A percentile compares a stretch with the other conserved stretches of the same genome.
Evolutionary conservation across 2,888 invertebrate genomes (phyloP).

Genomic region (Omphaloscelis lunosa): DNA sequence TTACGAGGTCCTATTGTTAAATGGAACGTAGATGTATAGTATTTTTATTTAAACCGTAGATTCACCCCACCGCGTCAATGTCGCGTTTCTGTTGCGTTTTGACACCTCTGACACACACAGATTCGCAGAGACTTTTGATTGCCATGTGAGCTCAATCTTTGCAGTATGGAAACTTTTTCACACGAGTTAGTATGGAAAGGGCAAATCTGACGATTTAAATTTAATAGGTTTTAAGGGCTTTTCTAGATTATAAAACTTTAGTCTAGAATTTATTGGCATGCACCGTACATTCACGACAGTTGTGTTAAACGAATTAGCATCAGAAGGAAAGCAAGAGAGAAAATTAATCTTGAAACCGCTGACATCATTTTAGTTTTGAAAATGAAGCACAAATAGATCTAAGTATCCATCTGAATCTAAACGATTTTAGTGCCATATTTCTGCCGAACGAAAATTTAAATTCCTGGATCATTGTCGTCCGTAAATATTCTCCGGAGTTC

Average conservation of each 20-base stretch:
- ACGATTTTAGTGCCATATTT: background rate
- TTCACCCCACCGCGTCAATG: background rate
- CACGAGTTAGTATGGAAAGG: background rate
- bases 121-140: no score
- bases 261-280: background rate
- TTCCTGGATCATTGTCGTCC: conserved; percentile 7
- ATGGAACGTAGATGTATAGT: background rate
- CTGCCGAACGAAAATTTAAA: conserved; percentile 10
- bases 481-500: conserved; percentile 29
- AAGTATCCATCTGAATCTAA: background rate
- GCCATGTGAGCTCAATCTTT: background rate
- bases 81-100: background rate
- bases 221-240: no score
- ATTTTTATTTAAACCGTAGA: background rate
- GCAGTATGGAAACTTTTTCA: background rate
- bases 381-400: no score
- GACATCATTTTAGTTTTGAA: background rate
- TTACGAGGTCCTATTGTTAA: background rate
- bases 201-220: background rate
- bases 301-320: background rate
- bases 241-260: background rate
- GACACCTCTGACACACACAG: background rate
- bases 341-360: background rate
- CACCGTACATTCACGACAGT: background rate
- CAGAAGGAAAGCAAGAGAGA: background rate